phyloP scores from a whole-genome alignment of 2,888 invertebrate species.

The Villa cingulata region DNA sequence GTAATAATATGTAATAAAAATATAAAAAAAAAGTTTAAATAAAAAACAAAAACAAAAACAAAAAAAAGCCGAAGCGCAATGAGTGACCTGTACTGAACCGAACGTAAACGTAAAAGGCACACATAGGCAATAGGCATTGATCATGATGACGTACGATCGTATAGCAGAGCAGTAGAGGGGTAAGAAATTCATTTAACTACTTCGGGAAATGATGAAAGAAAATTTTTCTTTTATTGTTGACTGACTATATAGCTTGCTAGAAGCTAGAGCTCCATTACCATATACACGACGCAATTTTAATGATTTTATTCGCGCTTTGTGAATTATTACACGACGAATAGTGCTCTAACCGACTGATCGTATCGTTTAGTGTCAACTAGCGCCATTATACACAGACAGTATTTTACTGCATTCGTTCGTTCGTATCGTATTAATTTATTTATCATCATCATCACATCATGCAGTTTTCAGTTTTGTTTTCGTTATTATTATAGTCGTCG shows the following conservation, averaged over 20 bases:
- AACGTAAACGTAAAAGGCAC: no score
- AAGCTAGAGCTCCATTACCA: neutral
- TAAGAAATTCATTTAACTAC: neutral
- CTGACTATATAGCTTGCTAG: neutral
- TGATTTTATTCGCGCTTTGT: conserved; percentile 5
- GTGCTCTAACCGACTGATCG: conserved; percentile 2
- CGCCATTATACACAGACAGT: no score
- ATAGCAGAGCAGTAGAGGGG: neutral
- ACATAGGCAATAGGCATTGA: no score
- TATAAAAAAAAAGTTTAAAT: no score
- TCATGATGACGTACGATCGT: neutral
- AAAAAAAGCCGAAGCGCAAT: no score
- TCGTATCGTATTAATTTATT: conserved; percentile 1
- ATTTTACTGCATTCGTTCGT: neutral
- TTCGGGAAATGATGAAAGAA: no score
- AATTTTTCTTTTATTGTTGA: neutral
- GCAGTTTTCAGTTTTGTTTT: conserved; percentile 2
- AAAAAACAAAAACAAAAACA: no score
- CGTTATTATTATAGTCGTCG: neutral
- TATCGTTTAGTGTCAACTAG: conserved; percentile 4
- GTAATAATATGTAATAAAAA: no score
- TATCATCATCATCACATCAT: neutral
- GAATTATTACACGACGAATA: neutral
- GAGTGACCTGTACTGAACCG: no score
- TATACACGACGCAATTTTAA: conserved; percentile 1